A percentile compares a stretch with the other conserved stretches of the same genome.
These are phyloP conservation scores for Microtus pennsylvanicus DNA, from an alignment of 2,113 vertebrate species.

Conservation along the genomic window DNA sequence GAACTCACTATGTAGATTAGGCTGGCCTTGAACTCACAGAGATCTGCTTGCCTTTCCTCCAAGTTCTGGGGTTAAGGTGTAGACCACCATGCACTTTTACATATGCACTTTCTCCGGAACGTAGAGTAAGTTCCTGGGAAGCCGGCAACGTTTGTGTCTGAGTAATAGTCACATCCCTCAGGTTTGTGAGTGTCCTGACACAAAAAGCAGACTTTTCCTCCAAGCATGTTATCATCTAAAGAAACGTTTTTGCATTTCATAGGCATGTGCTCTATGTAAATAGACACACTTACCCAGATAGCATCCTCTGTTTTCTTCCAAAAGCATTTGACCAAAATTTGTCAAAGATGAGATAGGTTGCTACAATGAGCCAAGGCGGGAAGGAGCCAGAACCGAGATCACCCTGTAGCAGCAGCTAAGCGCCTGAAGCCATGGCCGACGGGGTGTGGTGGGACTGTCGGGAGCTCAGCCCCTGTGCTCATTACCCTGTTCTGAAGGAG, in stretches of 20 bases:
- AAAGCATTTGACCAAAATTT: not conserved
- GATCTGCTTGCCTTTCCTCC: not conserved
- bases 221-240: not conserved
- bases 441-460: not conserved
- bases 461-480: not conserved
- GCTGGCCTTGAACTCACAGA: not conserved
- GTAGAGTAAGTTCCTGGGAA: not conserved
- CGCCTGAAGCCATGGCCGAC: not conserved
- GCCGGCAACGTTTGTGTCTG: not conserved
- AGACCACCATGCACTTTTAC: not conserved
- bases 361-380: not conserved
- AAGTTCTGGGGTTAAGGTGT: not conserved
- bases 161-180: not conserved
- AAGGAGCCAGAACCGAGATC: not conserved
- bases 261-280: not conserved
- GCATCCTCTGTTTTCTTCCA: not conserved
- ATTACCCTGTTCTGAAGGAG: not conserved
- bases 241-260: not conserved
- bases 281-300: not conserved
- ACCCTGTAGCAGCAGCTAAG: not conserved
- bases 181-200: not conserved
- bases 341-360: not conserved
- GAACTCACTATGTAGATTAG: not conserved
- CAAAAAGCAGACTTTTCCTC: not conserved
- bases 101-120: not conserved